phyloP scores from a whole-genome alignment of 1,140 invertebrate genomes.

The Drosophila nannoptera region DNA sequence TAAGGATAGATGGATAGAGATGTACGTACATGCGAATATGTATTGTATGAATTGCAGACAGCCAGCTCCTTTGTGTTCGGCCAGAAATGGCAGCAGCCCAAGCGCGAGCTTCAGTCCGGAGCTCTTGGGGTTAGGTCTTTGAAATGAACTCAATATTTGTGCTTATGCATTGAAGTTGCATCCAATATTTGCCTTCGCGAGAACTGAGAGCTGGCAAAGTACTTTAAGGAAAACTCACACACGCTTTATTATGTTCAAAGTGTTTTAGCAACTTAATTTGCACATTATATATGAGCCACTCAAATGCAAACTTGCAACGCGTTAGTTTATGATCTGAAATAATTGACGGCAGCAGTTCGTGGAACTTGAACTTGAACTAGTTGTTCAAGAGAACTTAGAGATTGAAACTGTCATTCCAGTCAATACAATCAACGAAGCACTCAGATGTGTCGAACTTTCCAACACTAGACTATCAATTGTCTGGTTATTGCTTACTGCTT shows the following conservation, averaged over 20 bases:
- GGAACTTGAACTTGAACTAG: no score
- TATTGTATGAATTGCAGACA: no score
- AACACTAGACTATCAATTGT: no score
- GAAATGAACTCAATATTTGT: conserved; percentile 14
- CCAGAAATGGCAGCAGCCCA: conserved; percentile 10
- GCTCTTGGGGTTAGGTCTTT: conserved; percentile 2
- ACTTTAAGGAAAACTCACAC: conserved; percentile 1
- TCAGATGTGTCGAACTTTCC: no score
- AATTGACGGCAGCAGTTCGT: no score
- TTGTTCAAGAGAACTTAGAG: no score
- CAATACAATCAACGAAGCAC: no score
- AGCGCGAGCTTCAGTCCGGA: conserved; percentile 1
- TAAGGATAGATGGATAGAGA: conserved; percentile 22
- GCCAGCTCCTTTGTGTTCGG: conserved; percentile 24
- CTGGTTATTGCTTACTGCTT: no score
- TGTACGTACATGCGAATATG: conserved; percentile 10
- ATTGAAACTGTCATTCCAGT: no score
- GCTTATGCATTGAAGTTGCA: conserved; percentile 11
- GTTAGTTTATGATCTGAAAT: no score
- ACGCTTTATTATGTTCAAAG: background rate
- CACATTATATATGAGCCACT: background rate
- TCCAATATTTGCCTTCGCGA: background rate
- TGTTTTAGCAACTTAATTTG: background rate
- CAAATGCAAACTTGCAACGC: no score
- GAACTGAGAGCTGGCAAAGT: background rate